Evolutionary conservation across 2,888 invertebrate genomes (phyloP).

Genomic region (Harmothoe impar): DNA sequence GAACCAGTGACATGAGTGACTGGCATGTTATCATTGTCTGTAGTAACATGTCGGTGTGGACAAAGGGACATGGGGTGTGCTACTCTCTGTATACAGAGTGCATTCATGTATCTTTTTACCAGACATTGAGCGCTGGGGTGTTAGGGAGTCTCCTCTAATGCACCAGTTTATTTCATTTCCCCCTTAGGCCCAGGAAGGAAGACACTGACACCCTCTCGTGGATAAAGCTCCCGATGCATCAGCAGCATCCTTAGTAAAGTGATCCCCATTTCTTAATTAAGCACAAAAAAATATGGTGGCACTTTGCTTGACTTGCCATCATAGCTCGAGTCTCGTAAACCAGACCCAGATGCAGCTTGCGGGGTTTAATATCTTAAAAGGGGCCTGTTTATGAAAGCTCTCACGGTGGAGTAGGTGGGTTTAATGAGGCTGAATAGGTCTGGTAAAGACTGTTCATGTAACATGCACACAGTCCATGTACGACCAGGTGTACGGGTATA

Average conservation of each 20-base stretch:
- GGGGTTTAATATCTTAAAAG: slow-evolving; percentile 4
- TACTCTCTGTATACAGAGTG: too few relatives aligned
- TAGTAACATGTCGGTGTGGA: too few relatives aligned
- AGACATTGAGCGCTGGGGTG: too few relatives aligned
- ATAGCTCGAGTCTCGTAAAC: not conserved
- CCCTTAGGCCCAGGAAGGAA: too few relatives aligned
- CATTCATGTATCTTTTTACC: too few relatives aligned
- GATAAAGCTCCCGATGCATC: too few relatives aligned
- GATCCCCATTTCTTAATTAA: slow-evolving; percentile 29
- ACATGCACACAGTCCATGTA: not conserved
- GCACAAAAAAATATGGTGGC: not conserved
- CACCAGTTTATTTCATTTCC: too few relatives aligned
- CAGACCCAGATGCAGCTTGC: not conserved
- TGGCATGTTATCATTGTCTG: too few relatives aligned
- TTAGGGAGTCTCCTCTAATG: too few relatives aligned
- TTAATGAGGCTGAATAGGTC: slow-evolving; percentile 1
- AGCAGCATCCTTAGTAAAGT: not conserved
- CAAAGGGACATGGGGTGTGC: too few relatives aligned
- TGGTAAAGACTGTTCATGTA: not conserved
- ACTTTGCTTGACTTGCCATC: not conserved
- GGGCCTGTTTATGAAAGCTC: slow-evolving; percentile 12
- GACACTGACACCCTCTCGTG: too few relatives aligned
- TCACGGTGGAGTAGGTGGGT: not conserved
- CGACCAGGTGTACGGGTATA: not conserved
- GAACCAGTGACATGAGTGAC: too few relatives aligned